Evolutionary conservation across 1,140 invertebrate species (phyloP).

Genomic region (Temnothorax nylanderi): DNA sequence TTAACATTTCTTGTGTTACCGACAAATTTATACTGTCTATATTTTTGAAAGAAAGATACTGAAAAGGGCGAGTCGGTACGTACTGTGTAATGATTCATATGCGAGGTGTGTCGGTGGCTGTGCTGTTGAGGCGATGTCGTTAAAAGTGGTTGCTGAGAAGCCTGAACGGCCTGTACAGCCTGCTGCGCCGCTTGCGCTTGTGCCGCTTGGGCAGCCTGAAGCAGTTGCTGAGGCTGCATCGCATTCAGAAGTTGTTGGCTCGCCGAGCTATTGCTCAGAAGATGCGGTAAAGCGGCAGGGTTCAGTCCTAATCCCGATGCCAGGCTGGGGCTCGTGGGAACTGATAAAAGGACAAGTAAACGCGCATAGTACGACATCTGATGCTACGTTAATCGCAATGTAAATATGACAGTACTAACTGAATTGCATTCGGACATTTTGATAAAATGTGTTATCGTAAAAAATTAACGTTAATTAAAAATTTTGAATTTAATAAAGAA

Average conservation of each 20-base stretch:
- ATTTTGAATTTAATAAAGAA: background rate
- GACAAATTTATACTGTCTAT: background rate
- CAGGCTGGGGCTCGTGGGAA: conserved; percentile 85
- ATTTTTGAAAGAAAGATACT: background rate
- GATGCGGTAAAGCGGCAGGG: conserved; percentile 88
- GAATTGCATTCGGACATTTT: background rate
- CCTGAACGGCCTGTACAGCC: conserved; percentile 81
- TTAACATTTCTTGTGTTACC: background rate
- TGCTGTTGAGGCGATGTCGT: conserved; percentile 85
- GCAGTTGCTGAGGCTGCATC: conserved; percentile 87
- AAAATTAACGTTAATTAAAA: background rate
- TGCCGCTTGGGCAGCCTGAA: conserved; percentile 83
- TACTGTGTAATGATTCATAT: conserved; percentile 84
- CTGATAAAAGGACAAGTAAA: conserved; percentile 72
- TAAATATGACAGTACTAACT: background rate
- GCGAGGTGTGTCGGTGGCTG: conserved; percentile 82
- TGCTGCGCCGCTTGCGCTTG: conserved; percentile 79
- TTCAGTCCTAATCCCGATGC: conserved; percentile 86
- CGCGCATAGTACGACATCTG: conserved; percentile 39
- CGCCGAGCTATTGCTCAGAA: conserved; percentile 89
- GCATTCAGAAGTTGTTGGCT: conserved; percentile 89
- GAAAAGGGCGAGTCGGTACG: conserved; percentile 7
- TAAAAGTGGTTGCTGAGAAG: conserved; percentile 84
- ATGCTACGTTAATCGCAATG: background rate
- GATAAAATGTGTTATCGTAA: background rate